These are phyloP conservation scores for Lepidurus apus DNA, from an alignment of 1,140 invertebrate species.

Conservation along the genomic window DNA sequence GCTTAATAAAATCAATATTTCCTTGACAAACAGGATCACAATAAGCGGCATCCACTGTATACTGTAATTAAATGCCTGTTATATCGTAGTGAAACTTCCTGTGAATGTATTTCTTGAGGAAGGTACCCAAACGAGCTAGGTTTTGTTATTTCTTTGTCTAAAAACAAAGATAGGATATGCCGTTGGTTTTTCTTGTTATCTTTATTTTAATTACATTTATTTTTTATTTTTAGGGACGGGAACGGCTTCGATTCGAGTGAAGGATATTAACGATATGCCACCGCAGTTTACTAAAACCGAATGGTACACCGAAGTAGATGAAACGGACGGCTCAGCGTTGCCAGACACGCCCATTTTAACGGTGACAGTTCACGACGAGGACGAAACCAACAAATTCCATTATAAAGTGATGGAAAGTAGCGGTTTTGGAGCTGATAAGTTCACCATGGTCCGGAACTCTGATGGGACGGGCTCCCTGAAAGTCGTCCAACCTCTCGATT, in stretches of 20 bases:
- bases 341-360: conserved; percentile 93
- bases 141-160: too few relatives aligned
- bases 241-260: conserved; percentile 86
- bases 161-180: background rate
- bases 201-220: background rate
- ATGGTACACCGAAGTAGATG: conserved; percentile 93
- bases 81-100: background rate
- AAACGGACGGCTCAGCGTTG: conserved; percentile 87
- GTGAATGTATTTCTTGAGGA: too few relatives aligned
- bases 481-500: conserved; percentile 88
- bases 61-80: too few relatives aligned
- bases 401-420: conserved; percentile 92
- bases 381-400: conserved; percentile 94
- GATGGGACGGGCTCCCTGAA: conserved; percentile 91
- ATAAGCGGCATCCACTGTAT: too few relatives aligned
- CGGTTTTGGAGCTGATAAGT: conserved; percentile 90
- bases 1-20: too few relatives aligned
- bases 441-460: conserved; percentile 93
- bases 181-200: background rate
- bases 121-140: too few relatives aligned
- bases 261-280: conserved; percentile 91
- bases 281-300: conserved; percentile 93
- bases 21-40: background rate
- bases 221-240: conserved; percentile 60
- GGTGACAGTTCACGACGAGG: conserved; percentile 90